Base-by-base conservation (phyloP, 2,113 vertebrate genomes). In the Arvicanthis niloticus region DNA sequence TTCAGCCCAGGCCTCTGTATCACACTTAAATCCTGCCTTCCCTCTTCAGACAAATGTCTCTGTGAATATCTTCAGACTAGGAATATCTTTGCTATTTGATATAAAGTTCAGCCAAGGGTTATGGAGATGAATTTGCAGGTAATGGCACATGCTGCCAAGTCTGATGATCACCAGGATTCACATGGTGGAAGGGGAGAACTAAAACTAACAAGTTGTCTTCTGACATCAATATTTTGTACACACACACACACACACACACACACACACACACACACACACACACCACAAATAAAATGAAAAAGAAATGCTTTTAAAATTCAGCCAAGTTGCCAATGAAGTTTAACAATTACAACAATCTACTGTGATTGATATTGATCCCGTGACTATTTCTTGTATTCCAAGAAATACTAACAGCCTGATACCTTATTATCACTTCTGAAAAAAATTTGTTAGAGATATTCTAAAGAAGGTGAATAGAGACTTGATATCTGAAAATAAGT, bases 371-470 rank as follows among this genome's bases (percentile, higher is more conserved):
- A 72, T 24, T 56, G 34, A 76, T 17, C 1, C 53, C 9, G 10
- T 75, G 15, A 81, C 21, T 53, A 15, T 37, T 37, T 65, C 70
- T 88, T 75, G 68, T n/a, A n/a, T 88, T 7, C 24, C 10, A 9
- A 9, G 34, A 73, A 82, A 82, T 67, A 65, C 8, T 24, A 56
- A 53, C 7, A 92, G 21, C 53, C 29, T 45, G 12, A 37, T 88
- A 67, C 90, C 62, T 92, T 91, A 12, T 40, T 68, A 58, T 73
- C 77, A 21, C 26, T 82, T 91, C 45, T 91, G 73, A 93, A 94
- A 67, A 65, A 86, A 92, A 88, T 94, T 0, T 88, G n/a, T 19
- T 65, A 87, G 75, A 86, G 0, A 0, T 77, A 82, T 89, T 93
- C 31, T 48, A 67, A 85, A 78, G 22, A 77, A 91, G 91, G 24